Evolutionary conservation across 2,888 invertebrate genomes (phyloP).

Genomic region (Pollenia griseotomentosa): DNA sequence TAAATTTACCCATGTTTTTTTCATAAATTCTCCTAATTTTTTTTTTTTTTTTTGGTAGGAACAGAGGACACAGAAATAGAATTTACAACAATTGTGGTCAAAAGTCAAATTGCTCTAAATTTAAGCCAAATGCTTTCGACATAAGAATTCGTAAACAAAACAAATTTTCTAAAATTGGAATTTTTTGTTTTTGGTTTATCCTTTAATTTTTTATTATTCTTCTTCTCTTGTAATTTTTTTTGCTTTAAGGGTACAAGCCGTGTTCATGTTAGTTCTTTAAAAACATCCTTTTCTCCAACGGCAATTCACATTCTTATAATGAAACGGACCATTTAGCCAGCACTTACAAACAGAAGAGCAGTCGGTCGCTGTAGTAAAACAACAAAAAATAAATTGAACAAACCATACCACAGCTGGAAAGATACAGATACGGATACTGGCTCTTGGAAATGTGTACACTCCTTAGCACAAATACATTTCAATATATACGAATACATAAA

Average conservation of each 20-base stretch:
- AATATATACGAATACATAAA: too few relatives aligned
- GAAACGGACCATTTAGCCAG: neutral
- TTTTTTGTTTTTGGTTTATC: conserved; percentile 11
- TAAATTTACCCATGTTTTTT: neutral
- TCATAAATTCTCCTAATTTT: neutral
- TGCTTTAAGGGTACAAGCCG: conserved; percentile 4
- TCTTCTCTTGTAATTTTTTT: neutral
- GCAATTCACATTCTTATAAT: neutral
- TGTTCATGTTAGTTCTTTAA: conserved; percentile 25
- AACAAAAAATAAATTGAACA: neutral
- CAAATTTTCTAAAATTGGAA: conserved; percentile 24
- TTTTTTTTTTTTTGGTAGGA: neutral
- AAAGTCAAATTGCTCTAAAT: conserved; percentile 58
- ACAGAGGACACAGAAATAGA: neutral
- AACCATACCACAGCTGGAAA: conserved; percentile 6
- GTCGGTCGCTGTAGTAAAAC: neutral
- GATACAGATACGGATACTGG: neutral
- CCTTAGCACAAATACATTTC: too few relatives aligned
- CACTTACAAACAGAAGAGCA: neutral
- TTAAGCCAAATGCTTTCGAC: conserved; percentile 4
- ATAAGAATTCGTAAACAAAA: conserved; percentile 28
- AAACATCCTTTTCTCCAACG: neutral
- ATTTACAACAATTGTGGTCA: conserved; percentile 59
- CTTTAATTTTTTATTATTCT: neutral
- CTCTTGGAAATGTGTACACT: conserved; percentile 11